A percentile compares a stretch with the other conserved stretches of the same genome.
These are phyloP conservation scores for Pagrus major DNA, from an alignment of 2,113 vertebrate species.

Conservation along the genomic window DNA sequence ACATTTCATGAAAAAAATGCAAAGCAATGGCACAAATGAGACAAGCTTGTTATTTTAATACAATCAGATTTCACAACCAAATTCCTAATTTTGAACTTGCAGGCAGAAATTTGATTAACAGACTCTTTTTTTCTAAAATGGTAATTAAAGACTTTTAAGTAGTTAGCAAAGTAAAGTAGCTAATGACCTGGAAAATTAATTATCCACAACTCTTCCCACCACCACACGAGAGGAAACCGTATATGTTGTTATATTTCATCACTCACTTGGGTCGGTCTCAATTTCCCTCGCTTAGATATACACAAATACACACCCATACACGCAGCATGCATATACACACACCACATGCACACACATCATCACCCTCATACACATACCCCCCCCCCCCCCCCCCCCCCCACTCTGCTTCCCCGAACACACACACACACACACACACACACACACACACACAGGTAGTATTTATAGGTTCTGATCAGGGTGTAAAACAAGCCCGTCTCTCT, in stretches of 20 bases:
- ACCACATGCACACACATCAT: conserved; percentile 56
- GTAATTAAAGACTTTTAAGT: neutral
- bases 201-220: conserved; percentile 37
- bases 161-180: conserved; percentile 22
- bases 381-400: too few relatives aligned
- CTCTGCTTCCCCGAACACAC: conserved; percentile 14
- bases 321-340: conserved; percentile 43
- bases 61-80: neutral
- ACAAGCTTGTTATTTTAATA: neutral
- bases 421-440: conserved; percentile 38
- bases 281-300: conserved; percentile 52
- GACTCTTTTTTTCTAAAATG: too few relatives aligned
- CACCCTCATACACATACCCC: conserved; percentile 36
- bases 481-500: conserved; percentile 78
- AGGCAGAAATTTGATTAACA: neutral
- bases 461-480: conserved; percentile 83
- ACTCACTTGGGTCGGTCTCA: conserved; percentile 71
- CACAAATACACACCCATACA: conserved; percentile 53
- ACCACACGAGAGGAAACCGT: conserved; percentile 50
- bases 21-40: neutral
- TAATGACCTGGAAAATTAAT: conserved; percentile 63
- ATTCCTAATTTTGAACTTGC: neutral
- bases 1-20: neutral
- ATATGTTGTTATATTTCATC: conserved; percentile 72
- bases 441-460: conserved; percentile 80